These are phyloP conservation scores for Diplodus sargus DNA, from an alignment of 2,797 vertebrate species.

Conservation along the genomic window DNA sequence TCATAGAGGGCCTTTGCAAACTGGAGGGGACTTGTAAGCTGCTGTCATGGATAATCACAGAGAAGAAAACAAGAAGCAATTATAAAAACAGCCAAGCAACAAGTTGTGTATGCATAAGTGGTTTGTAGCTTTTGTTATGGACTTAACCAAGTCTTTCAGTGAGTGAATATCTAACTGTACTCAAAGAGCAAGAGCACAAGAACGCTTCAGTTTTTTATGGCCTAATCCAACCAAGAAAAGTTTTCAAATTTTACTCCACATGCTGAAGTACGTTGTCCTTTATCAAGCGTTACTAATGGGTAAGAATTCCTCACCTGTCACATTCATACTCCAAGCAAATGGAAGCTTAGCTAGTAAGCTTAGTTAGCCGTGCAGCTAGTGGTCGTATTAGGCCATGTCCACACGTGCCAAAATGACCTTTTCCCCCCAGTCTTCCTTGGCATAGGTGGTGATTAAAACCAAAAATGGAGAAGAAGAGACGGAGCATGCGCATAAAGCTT, in stretches of 20 bases:
- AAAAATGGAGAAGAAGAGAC: too few relatives aligned
- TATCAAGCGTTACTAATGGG: neutral
- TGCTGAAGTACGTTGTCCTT: neutral
- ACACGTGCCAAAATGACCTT: too few relatives aligned
- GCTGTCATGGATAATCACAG: slow-evolving; percentile 15
- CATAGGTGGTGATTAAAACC: too few relatives aligned
- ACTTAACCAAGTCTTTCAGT: neutral
- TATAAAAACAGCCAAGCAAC: slow-evolving; percentile 15
- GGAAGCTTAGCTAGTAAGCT: too few relatives aligned
- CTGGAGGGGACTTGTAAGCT: slow-evolving; percentile 30
- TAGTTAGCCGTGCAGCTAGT: too few relatives aligned
- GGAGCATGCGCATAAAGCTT: too few relatives aligned
- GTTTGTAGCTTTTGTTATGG: neutral
- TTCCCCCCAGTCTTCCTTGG: too few relatives aligned
- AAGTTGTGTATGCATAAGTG: slow-evolving; percentile 2
- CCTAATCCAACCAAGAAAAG: neutral
- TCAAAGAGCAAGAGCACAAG: neutral
- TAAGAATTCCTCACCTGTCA: too few relatives aligned
- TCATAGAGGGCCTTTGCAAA: slow-evolving; percentile 9
- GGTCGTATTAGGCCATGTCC: too few relatives aligned
- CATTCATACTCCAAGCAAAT: too few relatives aligned
- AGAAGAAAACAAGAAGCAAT: slow-evolving; percentile 24
- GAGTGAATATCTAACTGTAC: neutral
- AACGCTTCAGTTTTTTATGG: neutral
- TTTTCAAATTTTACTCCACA: neutral